Conservation (phyloP, 2,888 invertebrate species). For the Caenorhabditis wallacei region DNA sequence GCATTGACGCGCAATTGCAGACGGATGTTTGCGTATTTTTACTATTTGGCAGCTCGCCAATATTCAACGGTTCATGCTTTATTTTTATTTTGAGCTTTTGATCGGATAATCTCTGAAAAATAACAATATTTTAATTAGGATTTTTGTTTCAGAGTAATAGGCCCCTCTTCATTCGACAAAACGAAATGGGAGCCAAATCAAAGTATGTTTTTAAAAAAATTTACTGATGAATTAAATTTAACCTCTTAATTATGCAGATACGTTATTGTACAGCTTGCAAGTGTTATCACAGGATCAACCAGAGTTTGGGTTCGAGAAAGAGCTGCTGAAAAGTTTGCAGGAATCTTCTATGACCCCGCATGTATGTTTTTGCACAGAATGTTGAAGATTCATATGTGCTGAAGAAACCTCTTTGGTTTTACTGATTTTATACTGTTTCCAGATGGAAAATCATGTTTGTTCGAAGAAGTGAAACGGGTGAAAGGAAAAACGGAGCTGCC, state of each 20-base stretch:
- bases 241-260: conserved; percentile 72
- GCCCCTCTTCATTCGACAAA: not conserved
- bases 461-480: conserved; percentile 89
- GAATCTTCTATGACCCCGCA: conserved; percentile 81
- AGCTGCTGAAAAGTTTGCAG: conserved; percentile 79
- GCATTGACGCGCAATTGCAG: conserved; percentile 30
- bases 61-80: conserved; percentile 27
- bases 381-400: too few species aligned
- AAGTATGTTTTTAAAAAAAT: conserved; percentile 72
- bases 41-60: conserved; percentile 55
- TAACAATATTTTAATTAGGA: too few species aligned
- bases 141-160: too few species aligned
- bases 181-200: conserved; percentile 81
- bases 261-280: conserved; percentile 80
- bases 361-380: conserved; percentile 76
- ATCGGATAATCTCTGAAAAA: too few species aligned
- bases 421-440: not conserved
- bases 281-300: conserved; percentile 80
- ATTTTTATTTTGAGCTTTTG: too few species aligned
- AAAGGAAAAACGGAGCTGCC: conserved; percentile 86
- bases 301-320: conserved; percentile 80
- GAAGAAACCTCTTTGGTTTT: not conserved
- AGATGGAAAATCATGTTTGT: conserved; percentile 88
- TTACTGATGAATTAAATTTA: too few species aligned
- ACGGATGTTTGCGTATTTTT: conserved; percentile 48